These are phyloP conservation scores for Microctenopoma lineatum DNA, from an alignment of 2,797 vertebrate genomes.

Conservation along the genomic window DNA sequence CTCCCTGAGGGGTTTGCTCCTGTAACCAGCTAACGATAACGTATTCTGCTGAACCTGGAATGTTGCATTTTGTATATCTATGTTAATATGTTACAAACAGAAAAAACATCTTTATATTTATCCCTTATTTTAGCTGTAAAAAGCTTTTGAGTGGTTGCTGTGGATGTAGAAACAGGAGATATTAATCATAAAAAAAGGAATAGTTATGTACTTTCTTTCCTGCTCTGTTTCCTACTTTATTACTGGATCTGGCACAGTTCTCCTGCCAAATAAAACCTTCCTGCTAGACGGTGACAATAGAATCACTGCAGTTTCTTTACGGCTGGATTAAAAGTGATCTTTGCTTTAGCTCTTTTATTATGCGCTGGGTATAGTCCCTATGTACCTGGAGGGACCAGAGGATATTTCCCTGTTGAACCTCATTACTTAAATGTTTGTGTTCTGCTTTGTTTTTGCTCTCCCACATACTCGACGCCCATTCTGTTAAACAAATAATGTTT, in stretches of 20 bases:
- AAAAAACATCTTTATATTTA: too few relatives aligned
- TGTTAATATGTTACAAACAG: too few relatives aligned
- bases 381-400: slow-evolving; percentile 42
- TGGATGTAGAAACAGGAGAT: slow-evolving; percentile 4
- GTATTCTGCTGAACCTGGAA: too few relatives aligned
- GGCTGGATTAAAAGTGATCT: slow-evolving; percentile 51
- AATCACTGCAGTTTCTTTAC: slow-evolving; percentile 42
- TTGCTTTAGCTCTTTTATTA: slow-evolving; percentile 39
- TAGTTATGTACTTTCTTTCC: slow-evolving; percentile 20
- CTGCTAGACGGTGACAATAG: slow-evolving; percentile 56
- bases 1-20: too few relatives aligned
- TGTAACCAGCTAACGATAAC: too few relatives aligned
- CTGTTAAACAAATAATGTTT: slow-evolving; percentile 69
- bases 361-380: slow-evolving; percentile 6
- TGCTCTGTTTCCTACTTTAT: slow-evolving; percentile 30
- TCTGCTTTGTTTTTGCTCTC: slow-evolving; percentile 35
- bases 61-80: too few relatives aligned
- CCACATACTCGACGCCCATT: slow-evolving; percentile 37
- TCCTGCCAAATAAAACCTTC: slow-evolving; percentile 61
- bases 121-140: too few relatives aligned
- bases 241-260: slow-evolving; percentile 21
- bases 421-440: slow-evolving; percentile 59
- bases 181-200: slow-evolving; percentile 32
- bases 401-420: slow-evolving; percentile 62
- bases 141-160: background rate